phyloP scores from a whole-genome alignment of 1,140 invertebrate species.

The Caenorhabditis remanei region DNA sequence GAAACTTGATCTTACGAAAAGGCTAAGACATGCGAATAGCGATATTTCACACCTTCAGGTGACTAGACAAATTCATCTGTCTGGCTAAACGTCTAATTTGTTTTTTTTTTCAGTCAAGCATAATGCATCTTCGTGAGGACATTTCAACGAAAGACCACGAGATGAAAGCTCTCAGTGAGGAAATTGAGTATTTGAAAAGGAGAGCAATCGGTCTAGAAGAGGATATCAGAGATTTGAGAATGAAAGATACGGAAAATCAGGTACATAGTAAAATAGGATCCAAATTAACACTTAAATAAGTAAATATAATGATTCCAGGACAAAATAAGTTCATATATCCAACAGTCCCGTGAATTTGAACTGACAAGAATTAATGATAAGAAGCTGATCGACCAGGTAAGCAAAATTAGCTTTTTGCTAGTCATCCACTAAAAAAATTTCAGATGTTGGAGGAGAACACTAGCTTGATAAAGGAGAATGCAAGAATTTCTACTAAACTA shows the following conservation, averaged over 20 bases:
- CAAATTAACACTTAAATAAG: too few species aligned
- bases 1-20: slow-evolving; percentile 37
- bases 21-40: slow-evolving; percentile 18
- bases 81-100: neutral
- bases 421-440: neutral
- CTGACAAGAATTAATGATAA: slow-evolving; percentile 25
- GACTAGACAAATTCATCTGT: neutral
- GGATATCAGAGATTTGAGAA: neutral
- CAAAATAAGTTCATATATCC: neutral
- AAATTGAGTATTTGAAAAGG: neutral
- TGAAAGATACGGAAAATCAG: slow-evolving; percentile 8
- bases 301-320: neutral
- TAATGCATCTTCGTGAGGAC: slow-evolving; percentile 11
- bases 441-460: slow-evolving; percentile 31
- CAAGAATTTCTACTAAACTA: slow-evolving; percentile 6
- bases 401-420: neutral
- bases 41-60: slow-evolving; percentile 38
- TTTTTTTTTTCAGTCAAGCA: neutral
- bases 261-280: neutral
- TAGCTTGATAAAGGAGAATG: slow-evolving; percentile 21
- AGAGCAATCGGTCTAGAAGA: neutral
- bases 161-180: neutral
- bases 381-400: slow-evolving; percentile 13
- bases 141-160: neutral
- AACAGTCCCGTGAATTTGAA: neutral